phyloP scores from a whole-genome alignment of 64 coral and sea anemone species.

The Montipora sp. region DNA sequence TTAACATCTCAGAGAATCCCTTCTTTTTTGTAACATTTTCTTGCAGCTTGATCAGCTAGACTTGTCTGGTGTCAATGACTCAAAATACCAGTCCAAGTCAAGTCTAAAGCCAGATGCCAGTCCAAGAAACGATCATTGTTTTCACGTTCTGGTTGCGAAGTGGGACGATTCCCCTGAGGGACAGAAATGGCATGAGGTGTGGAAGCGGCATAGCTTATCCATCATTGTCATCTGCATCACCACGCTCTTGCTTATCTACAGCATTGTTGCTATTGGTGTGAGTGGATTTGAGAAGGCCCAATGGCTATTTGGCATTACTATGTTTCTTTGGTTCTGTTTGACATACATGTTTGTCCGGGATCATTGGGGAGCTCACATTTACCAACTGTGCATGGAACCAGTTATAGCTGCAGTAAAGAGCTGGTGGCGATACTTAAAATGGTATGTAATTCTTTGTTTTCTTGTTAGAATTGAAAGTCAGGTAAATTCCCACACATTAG shows the following conservation, averaged over 20 bases:
- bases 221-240: constrained; percentile 52
- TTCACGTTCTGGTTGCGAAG: constrained; percentile 53
- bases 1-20: background rate
- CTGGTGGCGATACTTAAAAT: constrained; percentile 81
- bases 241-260: constrained; percentile 53
- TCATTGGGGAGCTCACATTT: constrained; percentile 71
- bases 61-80: constrained; percentile 53
- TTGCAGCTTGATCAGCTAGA: constrained; percentile 86
- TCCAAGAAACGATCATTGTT: background rate
- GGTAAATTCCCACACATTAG: too few species aligned
- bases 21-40: background rate
- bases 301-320: constrained; percentile 73
- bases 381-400: constrained; percentile 62
- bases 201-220: constrained; percentile 65
- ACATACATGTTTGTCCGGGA: constrained; percentile 76
- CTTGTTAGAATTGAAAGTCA: background rate
- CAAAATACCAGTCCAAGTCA: constrained; percentile 60
- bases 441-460: constrained; percentile 54
- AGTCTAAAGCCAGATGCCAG: constrained; percentile 33
- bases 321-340: constrained; percentile 83
- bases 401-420: constrained; percentile 32
- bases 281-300: constrained; percentile 89
- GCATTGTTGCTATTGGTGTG: constrained; percentile 70
- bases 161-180: constrained; percentile 75
- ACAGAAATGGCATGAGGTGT: constrained; percentile 48